phyloP scores from a whole-genome alignment of 2,888 invertebrate species.

The Theretra japonica region DNA sequence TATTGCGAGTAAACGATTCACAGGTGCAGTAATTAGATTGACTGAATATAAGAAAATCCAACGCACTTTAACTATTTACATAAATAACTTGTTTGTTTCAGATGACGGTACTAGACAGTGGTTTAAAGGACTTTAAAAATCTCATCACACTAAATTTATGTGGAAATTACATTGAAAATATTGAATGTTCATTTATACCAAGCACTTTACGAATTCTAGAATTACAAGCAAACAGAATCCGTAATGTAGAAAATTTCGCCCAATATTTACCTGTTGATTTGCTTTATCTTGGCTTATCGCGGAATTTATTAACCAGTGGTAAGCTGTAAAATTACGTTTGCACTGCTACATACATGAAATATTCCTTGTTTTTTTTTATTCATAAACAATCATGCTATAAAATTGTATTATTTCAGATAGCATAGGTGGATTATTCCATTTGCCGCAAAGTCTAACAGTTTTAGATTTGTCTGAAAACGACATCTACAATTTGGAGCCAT shows the following conservation, averaged over 20 bases:
- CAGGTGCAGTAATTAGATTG: constrained; percentile 48
- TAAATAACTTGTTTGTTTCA: constrained; percentile 54
- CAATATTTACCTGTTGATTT: constrained; percentile 67
- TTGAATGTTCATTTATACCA: constrained; percentile 70
- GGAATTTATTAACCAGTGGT: constrained; percentile 74
- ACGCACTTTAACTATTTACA: not conserved
- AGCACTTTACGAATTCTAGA: constrained; percentile 72
- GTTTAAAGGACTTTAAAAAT: constrained; percentile 64
- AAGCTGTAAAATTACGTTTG: constrained; percentile 32
- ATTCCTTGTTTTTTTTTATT: too few species aligned
- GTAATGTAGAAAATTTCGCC: constrained; percentile 58
- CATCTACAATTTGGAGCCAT: constrained; percentile 77
- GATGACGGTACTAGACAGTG: constrained; percentile 78
- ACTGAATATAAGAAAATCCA: not conserved
- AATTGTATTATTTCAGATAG: constrained; percentile 53
- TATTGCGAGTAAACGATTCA: constrained; percentile 65
- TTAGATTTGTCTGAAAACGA: constrained; percentile 85
- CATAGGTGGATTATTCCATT: constrained; percentile 47
- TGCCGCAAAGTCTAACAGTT: constrained; percentile 61
- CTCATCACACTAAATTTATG: constrained; percentile 76
- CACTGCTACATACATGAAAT: not conserved
- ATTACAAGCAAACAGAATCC: constrained; percentile 78
- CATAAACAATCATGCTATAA: too few species aligned
- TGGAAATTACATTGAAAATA: constrained; percentile 65
- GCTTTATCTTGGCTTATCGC: constrained; percentile 79